A percentile compares a stretch with the other conserved stretches of the same genome.
phyloP scores from a whole-genome alignment of 2,888 invertebrate genomes.

The Selenia dentaria region DNA sequence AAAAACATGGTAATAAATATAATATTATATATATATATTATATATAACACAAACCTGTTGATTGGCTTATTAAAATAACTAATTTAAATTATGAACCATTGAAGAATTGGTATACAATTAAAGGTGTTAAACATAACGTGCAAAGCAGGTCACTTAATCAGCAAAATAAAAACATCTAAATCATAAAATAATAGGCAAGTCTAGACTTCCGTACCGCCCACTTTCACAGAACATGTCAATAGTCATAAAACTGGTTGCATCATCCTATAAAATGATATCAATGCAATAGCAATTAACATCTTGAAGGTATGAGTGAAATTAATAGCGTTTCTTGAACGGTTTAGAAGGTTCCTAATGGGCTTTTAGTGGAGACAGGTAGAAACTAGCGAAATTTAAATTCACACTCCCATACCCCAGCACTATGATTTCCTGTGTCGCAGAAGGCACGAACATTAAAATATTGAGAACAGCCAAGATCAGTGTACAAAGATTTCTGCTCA shows the following conservation, averaged over 20 bases:
- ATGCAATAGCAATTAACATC: constrained; percentile 28
- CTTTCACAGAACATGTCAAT: constrained; percentile 40
- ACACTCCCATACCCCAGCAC: no score
- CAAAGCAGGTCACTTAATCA: constrained; percentile 10
- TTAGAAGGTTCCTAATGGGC: not conserved
- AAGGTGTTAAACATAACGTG: constrained; percentile 9
- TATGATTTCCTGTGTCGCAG: no score
- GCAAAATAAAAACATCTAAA: constrained; percentile 25
- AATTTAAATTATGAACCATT: constrained; percentile 1
- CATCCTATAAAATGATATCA: constrained; percentile 27
- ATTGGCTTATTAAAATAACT: constrained; percentile 1
- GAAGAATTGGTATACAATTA: constrained; percentile 4
- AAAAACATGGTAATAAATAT: no score
- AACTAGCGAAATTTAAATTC: no score
- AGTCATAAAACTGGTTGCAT: constrained; percentile 26
- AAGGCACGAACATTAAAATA: no score
- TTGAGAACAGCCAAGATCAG: no score
- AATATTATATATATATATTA: no score
- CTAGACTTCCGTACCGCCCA: constrained; percentile 33
- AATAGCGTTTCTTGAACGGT: not conserved
- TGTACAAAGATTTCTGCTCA: no score
- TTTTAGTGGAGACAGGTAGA: not conserved
- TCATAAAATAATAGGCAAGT: constrained; percentile 28
- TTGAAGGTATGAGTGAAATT: constrained; percentile 3
- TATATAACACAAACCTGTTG: no score